Conservation (phyloP, 2,113 vertebrate genomes). For the Chaetura pelagica region DNA sequence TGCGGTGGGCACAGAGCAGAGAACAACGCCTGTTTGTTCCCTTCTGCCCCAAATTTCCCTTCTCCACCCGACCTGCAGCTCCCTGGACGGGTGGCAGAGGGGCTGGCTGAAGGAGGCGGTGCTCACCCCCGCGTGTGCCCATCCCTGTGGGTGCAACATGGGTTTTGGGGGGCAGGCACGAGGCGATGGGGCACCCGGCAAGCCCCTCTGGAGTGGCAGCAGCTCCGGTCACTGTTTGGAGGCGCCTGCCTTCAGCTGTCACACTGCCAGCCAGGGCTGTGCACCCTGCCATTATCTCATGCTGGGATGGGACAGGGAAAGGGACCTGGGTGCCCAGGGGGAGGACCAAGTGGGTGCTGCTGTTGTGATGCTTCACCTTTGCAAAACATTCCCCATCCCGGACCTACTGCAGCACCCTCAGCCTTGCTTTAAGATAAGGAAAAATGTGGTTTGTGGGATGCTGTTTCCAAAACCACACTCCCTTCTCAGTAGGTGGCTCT, state of each 20-base stretch:
- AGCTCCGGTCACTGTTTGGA: neutral
- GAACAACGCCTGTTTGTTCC: neutral
- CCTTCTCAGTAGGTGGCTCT: accelerated
- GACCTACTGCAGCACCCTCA: neutral
- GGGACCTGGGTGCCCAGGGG: neutral
- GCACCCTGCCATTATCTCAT: accelerated
- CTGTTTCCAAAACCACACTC: neutral
- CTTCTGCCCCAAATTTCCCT: neutral
- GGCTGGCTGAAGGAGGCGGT: neutral
- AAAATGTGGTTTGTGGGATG: neutral
- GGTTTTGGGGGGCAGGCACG: neutral
- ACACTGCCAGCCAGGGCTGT: neutral
- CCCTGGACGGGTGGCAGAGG: accelerated
- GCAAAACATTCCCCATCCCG: neutral
- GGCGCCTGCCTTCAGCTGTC: neutral
- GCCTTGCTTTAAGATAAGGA: neutral
- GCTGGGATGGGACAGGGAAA: accelerated
- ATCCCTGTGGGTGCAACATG: accelerated
- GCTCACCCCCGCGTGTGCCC: neutral
- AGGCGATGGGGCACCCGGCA: accelerated
- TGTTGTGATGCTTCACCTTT: neutral
- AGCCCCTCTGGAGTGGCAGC: neutral
- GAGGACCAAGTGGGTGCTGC: neutral
- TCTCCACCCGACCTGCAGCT: accelerated
- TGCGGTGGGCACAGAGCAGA: accelerated